These are phyloP conservation scores for Zootoca vivipara DNA, from an alignment of 2,113 vertebrate species.

Conservation along the genomic window DNA sequence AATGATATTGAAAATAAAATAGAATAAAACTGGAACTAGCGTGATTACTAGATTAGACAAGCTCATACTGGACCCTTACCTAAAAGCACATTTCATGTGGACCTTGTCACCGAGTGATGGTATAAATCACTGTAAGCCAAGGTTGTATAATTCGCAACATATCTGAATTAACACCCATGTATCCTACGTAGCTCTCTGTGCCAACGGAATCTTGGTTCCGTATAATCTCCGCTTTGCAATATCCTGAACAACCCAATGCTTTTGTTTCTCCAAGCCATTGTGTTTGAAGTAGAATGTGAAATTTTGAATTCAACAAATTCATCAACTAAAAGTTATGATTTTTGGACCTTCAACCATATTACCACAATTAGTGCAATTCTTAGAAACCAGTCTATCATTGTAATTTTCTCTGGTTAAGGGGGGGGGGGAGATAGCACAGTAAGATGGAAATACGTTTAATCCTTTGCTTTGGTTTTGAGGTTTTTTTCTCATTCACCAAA, in stretches of 20 bases:
- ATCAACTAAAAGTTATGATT: not conserved
- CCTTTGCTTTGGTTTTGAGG: conserved; percentile 45
- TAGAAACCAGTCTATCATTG: conserved; percentile 58
- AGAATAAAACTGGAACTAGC: not conserved
- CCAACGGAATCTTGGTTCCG: not conserved
- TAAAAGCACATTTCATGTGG: not conserved
- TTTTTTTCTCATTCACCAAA: not conserved
- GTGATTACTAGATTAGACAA: not conserved
- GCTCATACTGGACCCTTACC: not conserved
- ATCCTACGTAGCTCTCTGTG: not conserved
- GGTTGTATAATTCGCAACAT: not conserved
- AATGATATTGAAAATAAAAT: not conserved
- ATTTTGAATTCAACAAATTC: not conserved
- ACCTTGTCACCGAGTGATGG: not conserved
- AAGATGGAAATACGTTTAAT: conserved; percentile 58
- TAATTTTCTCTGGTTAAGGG: conserved; percentile 41
- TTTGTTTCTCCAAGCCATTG: not conserved
- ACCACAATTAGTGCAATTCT: conserved; percentile 20
- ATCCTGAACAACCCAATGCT: not conserved
- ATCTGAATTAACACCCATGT: not conserved
- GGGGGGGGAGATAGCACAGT: conserved; percentile 41
- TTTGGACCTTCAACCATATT: not conserved
- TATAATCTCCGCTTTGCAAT: not conserved
- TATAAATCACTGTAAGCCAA: not conserved
- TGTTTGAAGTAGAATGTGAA: not conserved